Evolutionary conservation across 2,113 vertebrate species (phyloP), one percentile per base, ranked within the genome.

Genomic region (Merops nubicus): DNA sequence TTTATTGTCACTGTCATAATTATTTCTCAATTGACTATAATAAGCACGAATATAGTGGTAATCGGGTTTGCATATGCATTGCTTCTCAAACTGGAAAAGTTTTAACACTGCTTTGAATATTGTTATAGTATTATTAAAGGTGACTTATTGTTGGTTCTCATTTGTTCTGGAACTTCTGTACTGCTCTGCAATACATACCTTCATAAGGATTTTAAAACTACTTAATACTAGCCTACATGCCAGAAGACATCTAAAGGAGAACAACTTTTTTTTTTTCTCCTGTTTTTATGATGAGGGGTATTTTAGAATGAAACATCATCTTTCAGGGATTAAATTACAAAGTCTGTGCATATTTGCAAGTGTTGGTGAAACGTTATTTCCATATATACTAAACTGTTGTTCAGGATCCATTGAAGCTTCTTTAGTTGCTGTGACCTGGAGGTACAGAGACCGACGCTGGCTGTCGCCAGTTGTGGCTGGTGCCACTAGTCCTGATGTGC

Each of bases 121-220:
- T 96, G 91, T 86, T 92, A 78, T 8, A 75, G 56, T 91, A 47
- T 36, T 74, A 84, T 93, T 95, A 96, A 93, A 96, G 23, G 60
- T 93, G 76, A 79, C 8, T 28, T 79, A 85, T 5, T 93, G 67
- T 57, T 92, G 16, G 20, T 87, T 93, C 60, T 91, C 25, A 38
- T 64, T 85, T 87, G 54, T 74, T 91, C 59, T 85, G 83, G 22
- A 77, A 77, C 56, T 89, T 84, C 42, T 84, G 23, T 64, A 69
- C 42, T 89, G n/a, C 73, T 91, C 54, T 74, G 29, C 65, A 88
- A 7, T 54, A 87, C 64, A 15, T 53, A 78, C 15, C 33, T 79
- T 67, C 28, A 33, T 54, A 67, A 69, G 43, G 43, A 85, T 36
- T 97, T 94, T 36, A 48, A 62, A 83, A 40, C 25, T 77, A 22